A percentile compares a stretch with the other conserved stretches of the same genome.
These are phyloP conservation scores for Limnephilus lunatus DNA, from an alignment of 2,888 invertebrate species.

Conservation along the genomic window DNA sequence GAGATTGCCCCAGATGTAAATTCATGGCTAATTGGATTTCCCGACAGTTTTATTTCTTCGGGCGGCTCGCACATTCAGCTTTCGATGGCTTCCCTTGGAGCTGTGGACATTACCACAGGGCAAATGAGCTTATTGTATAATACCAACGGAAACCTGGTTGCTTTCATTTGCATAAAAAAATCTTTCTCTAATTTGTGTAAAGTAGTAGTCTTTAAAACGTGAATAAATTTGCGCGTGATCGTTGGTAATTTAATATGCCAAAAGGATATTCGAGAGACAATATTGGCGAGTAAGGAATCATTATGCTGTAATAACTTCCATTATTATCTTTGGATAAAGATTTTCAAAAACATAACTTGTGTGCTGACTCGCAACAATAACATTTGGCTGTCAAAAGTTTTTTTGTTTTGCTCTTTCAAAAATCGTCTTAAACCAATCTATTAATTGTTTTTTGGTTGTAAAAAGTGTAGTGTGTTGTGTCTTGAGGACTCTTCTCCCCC, in stretches of 20 bases:
- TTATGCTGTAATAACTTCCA: not conserved
- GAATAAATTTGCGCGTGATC: not conserved
- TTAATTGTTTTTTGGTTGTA: too few species aligned
- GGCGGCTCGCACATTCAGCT: not conserved
- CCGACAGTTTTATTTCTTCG: constrained; percentile 12
- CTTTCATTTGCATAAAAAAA: constrained; percentile 2
- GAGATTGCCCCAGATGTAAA: constrained; percentile 28
- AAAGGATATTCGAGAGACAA: not conserved
- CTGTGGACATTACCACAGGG: not conserved
- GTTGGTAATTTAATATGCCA: not conserved
- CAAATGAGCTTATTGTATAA: constrained; percentile 32
- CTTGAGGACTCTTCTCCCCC: too few species aligned
- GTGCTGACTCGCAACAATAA: too few species aligned
- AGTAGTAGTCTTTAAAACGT: not conserved
- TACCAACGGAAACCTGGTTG: not conserved
- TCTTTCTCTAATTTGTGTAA: not conserved
- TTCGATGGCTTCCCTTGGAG: not conserved
- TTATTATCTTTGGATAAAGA: not conserved
- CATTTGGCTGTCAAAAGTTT: too few species aligned
- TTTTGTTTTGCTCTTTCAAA: too few species aligned
- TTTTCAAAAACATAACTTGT: not conserved
- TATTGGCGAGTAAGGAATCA: not conserved
- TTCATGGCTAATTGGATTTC: constrained; percentile 40
- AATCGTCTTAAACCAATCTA: too few species aligned
- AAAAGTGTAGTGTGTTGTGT: too few species aligned